Evolutionary conservation across 2,888 invertebrate genomes (phyloP).

Genomic region (Drosophila prostipennis): DNA sequence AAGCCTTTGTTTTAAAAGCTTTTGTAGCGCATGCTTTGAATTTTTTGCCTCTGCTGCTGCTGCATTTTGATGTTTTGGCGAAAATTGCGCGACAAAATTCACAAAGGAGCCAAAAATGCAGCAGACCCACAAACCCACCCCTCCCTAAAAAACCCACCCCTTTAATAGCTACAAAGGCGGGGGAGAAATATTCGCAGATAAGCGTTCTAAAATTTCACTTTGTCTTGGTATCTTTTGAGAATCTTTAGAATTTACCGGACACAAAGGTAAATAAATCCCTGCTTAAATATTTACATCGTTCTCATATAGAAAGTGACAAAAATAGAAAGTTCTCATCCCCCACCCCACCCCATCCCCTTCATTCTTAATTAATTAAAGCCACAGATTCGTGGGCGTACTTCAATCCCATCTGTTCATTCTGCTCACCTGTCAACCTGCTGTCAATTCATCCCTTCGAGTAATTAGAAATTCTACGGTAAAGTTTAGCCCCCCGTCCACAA

Average conservation of each 20-base stretch:
- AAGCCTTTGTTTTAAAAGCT: constrained; percentile 62
- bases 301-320: neutral
- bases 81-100: constrained; percentile 68
- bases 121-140: constrained; percentile 19
- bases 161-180: constrained; percentile 44
- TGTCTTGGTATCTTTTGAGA: constrained; percentile 17
- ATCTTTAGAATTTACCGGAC: constrained; percentile 2
- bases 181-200: neutral
- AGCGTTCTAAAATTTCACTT: constrained; percentile 14
- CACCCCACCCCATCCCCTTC: constrained; percentile 43
- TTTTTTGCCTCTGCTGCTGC: constrained; percentile 63
- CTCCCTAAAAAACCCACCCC: constrained; percentile 35
- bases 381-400: constrained; percentile 4
- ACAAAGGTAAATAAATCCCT: constrained; percentile 9
- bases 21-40: constrained; percentile 59
- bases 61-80: constrained; percentile 72
- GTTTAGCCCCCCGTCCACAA: neutral
- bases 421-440: constrained; percentile 62
- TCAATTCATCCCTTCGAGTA: constrained; percentile 61
- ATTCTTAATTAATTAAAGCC: constrained; percentile 67
- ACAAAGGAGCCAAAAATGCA: constrained; percentile 67
- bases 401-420: neutral
- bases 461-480: constrained; percentile 62
- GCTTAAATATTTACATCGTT: constrained; percentile 4
- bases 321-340: neutral